Conservation (phyloP, 2,113 vertebrate genomes). For the Corythornis vintsioides region DNA sequence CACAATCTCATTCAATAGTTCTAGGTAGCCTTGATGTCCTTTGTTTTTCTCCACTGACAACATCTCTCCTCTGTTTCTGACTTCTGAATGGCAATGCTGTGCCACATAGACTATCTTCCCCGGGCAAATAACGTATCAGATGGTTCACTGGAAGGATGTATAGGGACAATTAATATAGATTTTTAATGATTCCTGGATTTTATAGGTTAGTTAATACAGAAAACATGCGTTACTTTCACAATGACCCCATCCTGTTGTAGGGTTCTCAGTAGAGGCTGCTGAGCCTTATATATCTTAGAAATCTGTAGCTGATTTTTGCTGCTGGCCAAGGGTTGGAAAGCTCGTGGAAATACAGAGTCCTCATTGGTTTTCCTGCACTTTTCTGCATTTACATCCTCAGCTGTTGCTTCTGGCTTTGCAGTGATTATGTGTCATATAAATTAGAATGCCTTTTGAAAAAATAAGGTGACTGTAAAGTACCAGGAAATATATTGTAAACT, state of each 20-base stretch:
- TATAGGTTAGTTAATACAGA: neutral
- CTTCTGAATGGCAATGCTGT: neutral
- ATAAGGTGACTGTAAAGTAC: neutral
- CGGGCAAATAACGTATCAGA: neutral
- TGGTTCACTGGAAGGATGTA: neutral
- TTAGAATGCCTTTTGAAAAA: conserved; percentile 19
- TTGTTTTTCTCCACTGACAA: neutral
- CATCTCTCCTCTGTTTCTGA: neutral
- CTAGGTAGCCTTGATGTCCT: neutral
- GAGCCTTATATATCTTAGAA: neutral
- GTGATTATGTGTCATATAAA: neutral
- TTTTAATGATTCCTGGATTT: neutral
- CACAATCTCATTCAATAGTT: neutral
- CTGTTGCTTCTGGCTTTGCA: neutral
- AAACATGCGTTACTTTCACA: neutral
- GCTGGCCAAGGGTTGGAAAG: neutral
- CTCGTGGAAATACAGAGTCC: neutral
- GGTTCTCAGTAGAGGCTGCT: neutral
- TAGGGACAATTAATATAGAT: neutral
- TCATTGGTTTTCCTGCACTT: neutral
- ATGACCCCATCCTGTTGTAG: neutral
- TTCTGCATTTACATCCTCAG: neutral
- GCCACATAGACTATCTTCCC: neutral
- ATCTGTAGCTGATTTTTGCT: neutral
- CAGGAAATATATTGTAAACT: neutral